Conservation (phyloP, 2,888 invertebrate genomes). For the Mythimna pallens region DNA sequence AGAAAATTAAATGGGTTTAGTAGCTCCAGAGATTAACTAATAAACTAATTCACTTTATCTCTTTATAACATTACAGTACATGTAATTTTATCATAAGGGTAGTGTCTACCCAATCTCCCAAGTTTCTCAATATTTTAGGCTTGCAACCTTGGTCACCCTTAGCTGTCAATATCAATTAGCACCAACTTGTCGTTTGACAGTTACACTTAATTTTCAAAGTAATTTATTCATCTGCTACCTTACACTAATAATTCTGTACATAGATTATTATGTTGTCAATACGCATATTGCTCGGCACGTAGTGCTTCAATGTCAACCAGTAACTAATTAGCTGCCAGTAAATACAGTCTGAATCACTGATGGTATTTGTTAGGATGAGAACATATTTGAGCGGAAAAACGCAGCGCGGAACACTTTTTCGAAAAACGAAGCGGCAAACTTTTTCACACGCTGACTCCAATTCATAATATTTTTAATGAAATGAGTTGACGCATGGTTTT, state of each 20-base stretch:
- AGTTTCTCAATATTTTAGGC: neutral
- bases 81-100: too few species aligned
- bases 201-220: neutral
- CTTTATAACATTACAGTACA: too few species aligned
- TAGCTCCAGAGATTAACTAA: too few species aligned
- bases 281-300: conserved; percentile 36
- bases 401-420: neutral
- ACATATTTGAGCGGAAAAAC: neutral
- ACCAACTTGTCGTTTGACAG: conserved; percentile 20
- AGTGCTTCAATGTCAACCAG: conserved; percentile 54
- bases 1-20: too few species aligned
- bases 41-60: too few species aligned
- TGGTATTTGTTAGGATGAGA: conserved; percentile 3
- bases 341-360: conserved; percentile 26
- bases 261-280: conserved; percentile 40
- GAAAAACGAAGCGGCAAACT: too few species aligned
- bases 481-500: too few species aligned
- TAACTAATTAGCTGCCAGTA: conserved; percentile 32
- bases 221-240: conserved; percentile 9
- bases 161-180: conserved; percentile 38
- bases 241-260: neutral
- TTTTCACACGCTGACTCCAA: too few species aligned
- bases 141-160: neutral
- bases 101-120: too few species aligned
- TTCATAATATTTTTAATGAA: too few species aligned